Conservation (phyloP, 2,113 vertebrate genomes). For the Toxostoma redivivum region DNA sequence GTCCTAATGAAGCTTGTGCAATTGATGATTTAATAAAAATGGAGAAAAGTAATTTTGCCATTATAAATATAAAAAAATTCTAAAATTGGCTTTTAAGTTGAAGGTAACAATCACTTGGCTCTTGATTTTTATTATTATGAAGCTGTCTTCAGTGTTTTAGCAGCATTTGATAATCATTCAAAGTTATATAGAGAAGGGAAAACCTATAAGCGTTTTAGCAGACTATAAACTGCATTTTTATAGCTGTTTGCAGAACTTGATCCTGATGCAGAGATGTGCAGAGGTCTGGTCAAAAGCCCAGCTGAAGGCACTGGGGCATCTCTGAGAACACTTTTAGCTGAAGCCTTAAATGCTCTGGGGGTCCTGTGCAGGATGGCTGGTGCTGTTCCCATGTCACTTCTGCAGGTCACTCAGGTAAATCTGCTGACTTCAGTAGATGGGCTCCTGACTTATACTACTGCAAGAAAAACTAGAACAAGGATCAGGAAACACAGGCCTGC, state of each 20-base stretch:
- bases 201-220: neutral
- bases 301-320: neutral
- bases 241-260: neutral
- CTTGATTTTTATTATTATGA: neutral
- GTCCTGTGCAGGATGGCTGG: neutral
- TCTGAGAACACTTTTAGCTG: neutral
- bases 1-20: neutral
- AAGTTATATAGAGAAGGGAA: neutral
- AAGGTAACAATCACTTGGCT: neutral
- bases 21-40: neutral
- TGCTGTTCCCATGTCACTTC: neutral
- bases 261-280: neutral
- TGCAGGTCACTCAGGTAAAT: neutral
- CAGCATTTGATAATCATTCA: neutral
- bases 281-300: neutral
- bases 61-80: neutral
- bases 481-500: neutral
- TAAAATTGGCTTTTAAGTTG: conserved; percentile 4
- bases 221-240: neutral
- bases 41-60: neutral
- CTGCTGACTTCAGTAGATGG: neutral
- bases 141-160: neutral
- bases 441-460: neutral
- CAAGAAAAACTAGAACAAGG: neutral
- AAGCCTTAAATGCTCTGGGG: neutral